phyloP scores from a whole-genome alignment of 2,888 invertebrate species.

The Melangyna quadrimaculata region DNA sequence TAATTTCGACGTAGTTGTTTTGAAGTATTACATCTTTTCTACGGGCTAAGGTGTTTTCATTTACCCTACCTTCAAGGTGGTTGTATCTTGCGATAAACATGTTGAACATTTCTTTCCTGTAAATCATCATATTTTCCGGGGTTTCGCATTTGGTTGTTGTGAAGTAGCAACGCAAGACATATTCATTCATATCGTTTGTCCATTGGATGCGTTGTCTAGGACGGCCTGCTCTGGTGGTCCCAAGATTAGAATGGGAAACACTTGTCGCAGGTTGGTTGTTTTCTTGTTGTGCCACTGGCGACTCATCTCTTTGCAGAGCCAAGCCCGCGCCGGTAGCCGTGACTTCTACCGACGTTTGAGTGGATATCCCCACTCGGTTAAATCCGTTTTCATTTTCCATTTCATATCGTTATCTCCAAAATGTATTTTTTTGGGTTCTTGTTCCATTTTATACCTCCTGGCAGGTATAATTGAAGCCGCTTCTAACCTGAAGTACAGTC shows the following conservation, averaged over 20 bases:
- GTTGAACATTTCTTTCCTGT: background rate
- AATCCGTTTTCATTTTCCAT: background rate
- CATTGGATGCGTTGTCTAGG: conserved; percentile 19
- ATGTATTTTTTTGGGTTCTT: background rate
- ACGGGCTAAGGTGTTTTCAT: background rate
- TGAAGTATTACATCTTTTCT: conserved; percentile 2
- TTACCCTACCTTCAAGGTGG: too few species aligned
- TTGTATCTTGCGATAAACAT: background rate
- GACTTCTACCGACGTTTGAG: too few species aligned
- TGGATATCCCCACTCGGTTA: background rate
- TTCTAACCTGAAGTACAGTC: too few species aligned
- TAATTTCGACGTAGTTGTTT: background rate
- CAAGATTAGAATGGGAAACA: background rate
- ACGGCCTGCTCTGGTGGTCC: conserved; percentile 21
- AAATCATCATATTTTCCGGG: background rate
- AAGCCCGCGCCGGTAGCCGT: too few species aligned
- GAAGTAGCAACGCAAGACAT: too few species aligned
- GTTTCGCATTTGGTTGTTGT: too few species aligned
- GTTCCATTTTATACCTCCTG: background rate
- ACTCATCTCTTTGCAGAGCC: too few species aligned
- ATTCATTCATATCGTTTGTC: too few species aligned
- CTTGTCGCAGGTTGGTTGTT: too few species aligned
- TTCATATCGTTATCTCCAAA: background rate
- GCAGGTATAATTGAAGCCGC: background rate
- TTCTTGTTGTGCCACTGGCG: too few species aligned